Evolutionary conservation across 2,888 invertebrate species (phyloP), one percentile per base, ranked within the genome.

Genomic region (Tineola bisselliella): DNA sequence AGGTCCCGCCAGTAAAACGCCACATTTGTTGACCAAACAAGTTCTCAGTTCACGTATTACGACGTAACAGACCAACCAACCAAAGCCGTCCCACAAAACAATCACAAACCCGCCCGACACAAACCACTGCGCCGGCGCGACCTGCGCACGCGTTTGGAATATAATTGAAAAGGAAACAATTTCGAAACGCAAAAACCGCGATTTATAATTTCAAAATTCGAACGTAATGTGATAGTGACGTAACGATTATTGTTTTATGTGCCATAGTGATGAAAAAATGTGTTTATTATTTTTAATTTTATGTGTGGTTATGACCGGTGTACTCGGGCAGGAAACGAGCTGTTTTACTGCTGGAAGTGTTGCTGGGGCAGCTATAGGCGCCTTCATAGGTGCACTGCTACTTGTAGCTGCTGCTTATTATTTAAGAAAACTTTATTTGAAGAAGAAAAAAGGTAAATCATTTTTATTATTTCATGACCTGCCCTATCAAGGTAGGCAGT

Each of bases 321-420:
- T 79, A 72, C 79, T 79, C 68, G 82, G 81, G 67, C 84, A 86
- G 74, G 81, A 81, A 72, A 76, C 75, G 69, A 76, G 72, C 63
- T 92, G 92, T 79, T 92, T 90, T 80, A 89, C 90, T 68, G 88
- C 90, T 69, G 92, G 91, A 65, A 91, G 91, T 73, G 88, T 93
- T 63, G 92, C 91, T 63, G 90, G 91, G 63, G 90, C 92, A 65
- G 91, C 93, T 63, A 88, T 93, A 67, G 90, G 92, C 69, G 92
- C 92, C 67, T 90, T 92, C 73, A 72, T 92, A 67, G 89, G 89
- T 66, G 91, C 92, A 66, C 79, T 90, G 62, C 74, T 91, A 61
- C 77, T 92, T 62, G 82, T 90, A 43, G 90, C 84, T 61, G 82
- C 88, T 44, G 88, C 84, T 62, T 89, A 87, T 70, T 83, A 90